These are phyloP conservation scores for Pycnomerus fuliginosus DNA, from an alignment of 2,888 invertebrate genomes.

Conservation along the genomic window DNA sequence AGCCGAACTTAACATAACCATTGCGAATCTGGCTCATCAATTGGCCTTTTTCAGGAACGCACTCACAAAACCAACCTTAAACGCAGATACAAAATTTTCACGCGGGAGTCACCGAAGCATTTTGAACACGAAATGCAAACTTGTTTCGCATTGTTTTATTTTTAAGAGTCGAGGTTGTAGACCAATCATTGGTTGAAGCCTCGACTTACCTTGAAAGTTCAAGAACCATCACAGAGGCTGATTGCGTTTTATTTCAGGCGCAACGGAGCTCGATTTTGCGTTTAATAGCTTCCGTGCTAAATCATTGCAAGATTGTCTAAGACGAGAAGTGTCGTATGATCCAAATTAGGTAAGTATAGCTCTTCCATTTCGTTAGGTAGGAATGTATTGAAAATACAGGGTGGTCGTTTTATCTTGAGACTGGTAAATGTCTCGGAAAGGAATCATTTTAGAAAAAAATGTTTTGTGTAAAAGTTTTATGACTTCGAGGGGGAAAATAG, in stretches of 20 bases:
- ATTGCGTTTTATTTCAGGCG: slow-evolving; percentile 2
- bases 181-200: slow-evolving; percentile 28
- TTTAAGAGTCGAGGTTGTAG: slow-evolving; percentile 36
- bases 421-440: no score
- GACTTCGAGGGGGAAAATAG: no score
- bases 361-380: no score
- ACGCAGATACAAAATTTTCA: background rate
- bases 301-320: no score
- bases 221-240: slow-evolving; percentile 39
- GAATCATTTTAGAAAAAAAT: no score
- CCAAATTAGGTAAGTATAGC: no score
- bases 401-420: no score
- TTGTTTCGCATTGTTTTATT: slow-evolving; percentile 39
- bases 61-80: slow-evolving; percentile 4
- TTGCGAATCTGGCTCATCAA: slow-evolving; percentile 35
- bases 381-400: no score
- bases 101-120: background rate
- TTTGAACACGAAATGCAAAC: slow-evolving; percentile 26
- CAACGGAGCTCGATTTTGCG: background rate
- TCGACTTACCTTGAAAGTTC: slow-evolving; percentile 49
- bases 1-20: slow-evolving; percentile 62
- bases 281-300: no score
- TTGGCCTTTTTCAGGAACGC: slow-evolving; percentile 4
- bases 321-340: no score
- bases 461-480: no score